Evolutionary conservation across 2,113 vertebrate genomes (phyloP), one percentile per base, ranked within the genome.

Genomic region (Motacilla tschutschensis): DNA sequence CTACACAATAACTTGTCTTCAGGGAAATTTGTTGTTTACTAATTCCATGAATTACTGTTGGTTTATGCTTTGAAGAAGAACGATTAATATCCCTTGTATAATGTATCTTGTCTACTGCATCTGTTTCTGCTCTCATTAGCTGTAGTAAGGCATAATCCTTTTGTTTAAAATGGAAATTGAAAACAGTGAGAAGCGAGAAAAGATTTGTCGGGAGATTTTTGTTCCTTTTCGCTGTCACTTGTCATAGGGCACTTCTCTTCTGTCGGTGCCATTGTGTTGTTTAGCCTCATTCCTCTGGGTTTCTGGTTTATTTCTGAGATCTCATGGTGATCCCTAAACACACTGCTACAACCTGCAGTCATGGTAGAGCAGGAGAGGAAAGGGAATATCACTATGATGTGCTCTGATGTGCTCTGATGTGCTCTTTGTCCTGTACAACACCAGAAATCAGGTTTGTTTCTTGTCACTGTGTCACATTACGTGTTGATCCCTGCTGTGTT

Each of bases 41-140:
- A 91, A 93, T 85, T 67, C 76, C 50, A 62, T 82, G 86, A 88
- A 85, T 92, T 92, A 92, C 60, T 50, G 60, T 83, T 87, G 64
- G 74, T 78, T 91, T 86, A 62, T 84, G 63, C 88, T 91, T 89
- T 69, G 81, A 80, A 91, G 81, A 80, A 77, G 75, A 73, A 85
- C 43, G 7, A 91, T 92, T 92, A 83, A 87, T 90, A 91, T 87
- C 75, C 57, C 48, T 53, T 64, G 33, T 87, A 88, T 74, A 87
- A 79, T 88, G n/a, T n/a, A 50, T 93, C 84, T 88, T 88, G 60
- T 67, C 84, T 85, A 20, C 60, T 43, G 87, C 92, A 90, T 88
- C 88, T 86, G 84, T 82, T 86, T 84, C 66, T 73, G 25, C 53
- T 92, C 79, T 90, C 81, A 91, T 93, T 88, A 90, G 48, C 69